A percentile compares a stretch with the other conserved stretches of the same genome.
These are phyloP conservation scores for Polyommatus icarus DNA, from an alignment of 2,888 invertebrate species.

Conservation along the genomic window DNA sequence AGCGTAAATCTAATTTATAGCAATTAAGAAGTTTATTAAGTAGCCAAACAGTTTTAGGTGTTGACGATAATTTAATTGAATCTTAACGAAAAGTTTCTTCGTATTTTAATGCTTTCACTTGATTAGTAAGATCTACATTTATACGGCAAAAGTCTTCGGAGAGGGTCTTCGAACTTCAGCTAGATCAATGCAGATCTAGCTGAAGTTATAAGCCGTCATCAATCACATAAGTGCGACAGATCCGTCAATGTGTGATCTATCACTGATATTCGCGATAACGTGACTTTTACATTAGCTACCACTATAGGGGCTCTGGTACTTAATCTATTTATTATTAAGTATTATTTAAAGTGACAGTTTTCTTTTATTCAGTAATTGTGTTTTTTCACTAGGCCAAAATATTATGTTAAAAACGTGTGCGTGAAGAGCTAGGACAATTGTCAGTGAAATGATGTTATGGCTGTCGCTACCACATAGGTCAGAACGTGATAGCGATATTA, in stretches of 20 bases:
- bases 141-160: background rate
- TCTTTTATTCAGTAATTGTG: no score
- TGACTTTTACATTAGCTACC: constrained; percentile 2
- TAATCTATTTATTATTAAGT: background rate
- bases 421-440: no score
- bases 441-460: no score
- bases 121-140: background rate
- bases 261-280: constrained; percentile 21
- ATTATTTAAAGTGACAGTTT: no score
- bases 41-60: constrained; percentile 11
- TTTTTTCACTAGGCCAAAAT: no score
- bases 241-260: constrained; percentile 27
- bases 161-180: background rate
- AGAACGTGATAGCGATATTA: no score
- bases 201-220: constrained; percentile 3
- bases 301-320: background rate
- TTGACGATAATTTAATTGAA: constrained; percentile 8
- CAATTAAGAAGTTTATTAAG: constrained; percentile 11
- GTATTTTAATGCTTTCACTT: background rate
- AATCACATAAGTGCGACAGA: constrained; percentile 12
- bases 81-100: background rate
- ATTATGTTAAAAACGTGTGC: no score
- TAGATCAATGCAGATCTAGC: constrained; percentile 18
- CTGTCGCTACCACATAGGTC: no score
- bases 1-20: background rate